These are phyloP conservation scores for Characodon lateralis DNA, from an alignment of 2,797 vertebrate species.

Conservation along the genomic window DNA sequence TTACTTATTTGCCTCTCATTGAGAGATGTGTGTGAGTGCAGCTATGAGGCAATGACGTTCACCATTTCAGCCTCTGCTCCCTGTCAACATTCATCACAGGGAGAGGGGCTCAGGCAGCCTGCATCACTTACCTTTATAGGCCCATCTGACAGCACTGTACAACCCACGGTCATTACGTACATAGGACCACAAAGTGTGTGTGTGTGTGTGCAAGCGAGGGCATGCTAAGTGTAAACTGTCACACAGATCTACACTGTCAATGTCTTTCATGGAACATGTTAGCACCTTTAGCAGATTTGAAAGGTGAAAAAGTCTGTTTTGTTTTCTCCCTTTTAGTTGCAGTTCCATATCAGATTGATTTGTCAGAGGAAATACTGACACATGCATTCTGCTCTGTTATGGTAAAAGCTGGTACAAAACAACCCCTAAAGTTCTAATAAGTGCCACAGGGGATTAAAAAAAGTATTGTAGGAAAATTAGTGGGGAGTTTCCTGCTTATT, in stretches of 20 bases:
- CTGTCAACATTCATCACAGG: constrained; percentile 71
- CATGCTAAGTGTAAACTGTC: constrained; percentile 33
- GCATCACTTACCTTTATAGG: constrained; percentile 78
- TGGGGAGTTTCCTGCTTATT: constrained; percentile 46
- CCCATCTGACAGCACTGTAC: constrained; percentile 62
- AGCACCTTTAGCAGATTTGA: constrained; percentile 20
- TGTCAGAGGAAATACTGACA: constrained; percentile 42
- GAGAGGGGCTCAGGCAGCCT: constrained; percentile 40
- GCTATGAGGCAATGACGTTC: constrained; percentile 68
- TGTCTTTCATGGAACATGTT: constrained; percentile 13
- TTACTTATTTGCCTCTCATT: constrained; percentile 68
- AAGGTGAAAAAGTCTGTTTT: constrained; percentile 23
- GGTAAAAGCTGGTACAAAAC: constrained; percentile 32
- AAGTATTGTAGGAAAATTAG: constrained; percentile 57
- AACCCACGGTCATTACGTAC: constrained; percentile 51
- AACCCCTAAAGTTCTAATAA: constrained; percentile 28
- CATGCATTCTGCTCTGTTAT: constrained; percentile 25
- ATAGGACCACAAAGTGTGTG: constrained; percentile 19
- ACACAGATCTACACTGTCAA: constrained; percentile 34
- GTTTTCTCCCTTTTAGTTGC: constrained; percentile 24
- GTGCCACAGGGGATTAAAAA: constrained; percentile 34
- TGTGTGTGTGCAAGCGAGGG: constrained; percentile 17
- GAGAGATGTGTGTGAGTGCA: constrained; percentile 45
- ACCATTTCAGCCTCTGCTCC: constrained; percentile 53
- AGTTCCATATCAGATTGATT: constrained; percentile 29